These are phyloP conservation scores for Hyperoodon ampullatus DNA, from an alignment of 2,113 vertebrate species.

Conservation along the genomic window DNA sequence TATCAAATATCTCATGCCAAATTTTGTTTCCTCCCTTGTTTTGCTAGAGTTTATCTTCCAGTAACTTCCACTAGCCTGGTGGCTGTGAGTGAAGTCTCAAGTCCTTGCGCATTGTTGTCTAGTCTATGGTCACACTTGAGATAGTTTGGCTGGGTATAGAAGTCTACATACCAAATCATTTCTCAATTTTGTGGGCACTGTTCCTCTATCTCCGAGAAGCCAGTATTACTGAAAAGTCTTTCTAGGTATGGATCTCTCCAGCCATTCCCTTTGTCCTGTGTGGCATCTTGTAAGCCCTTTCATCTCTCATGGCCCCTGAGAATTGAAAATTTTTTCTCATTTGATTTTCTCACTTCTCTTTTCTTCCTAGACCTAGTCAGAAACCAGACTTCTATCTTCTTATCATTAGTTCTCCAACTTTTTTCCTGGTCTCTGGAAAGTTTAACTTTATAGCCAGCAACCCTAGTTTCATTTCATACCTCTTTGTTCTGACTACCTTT, in stretches of 20 bases:
- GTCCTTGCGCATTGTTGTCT: neutral
- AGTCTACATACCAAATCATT: neutral
- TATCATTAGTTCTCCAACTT: neutral
- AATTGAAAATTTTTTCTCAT: neutral
- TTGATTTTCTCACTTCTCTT: constrained; percentile 14
- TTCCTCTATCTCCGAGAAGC: neutral
- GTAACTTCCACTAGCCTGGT: neutral
- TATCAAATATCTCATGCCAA: neutral
- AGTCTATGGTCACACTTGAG: neutral
- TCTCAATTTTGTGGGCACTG: neutral
- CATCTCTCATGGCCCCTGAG: neutral
- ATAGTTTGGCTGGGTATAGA: neutral
- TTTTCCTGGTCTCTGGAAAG: neutral
- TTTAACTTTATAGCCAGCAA: neutral
- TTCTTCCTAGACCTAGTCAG: neutral
- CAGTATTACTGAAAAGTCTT: neutral
- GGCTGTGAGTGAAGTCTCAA: neutral
- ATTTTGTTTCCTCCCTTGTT: neutral
- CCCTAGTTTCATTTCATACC: neutral
- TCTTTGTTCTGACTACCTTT: neutral
- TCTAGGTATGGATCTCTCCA: neutral
- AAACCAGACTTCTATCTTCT: neutral
- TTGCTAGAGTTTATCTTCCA: neutral
- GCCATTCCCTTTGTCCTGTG: neutral
- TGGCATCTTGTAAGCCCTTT: neutral